A percentile compares a stretch with the other conserved stretches of the same genome.
These are phyloP conservation scores for Phalacrocorax pelagicus DNA, from an alignment of 2,113 vertebrate species.

Conservation along the genomic window DNA sequence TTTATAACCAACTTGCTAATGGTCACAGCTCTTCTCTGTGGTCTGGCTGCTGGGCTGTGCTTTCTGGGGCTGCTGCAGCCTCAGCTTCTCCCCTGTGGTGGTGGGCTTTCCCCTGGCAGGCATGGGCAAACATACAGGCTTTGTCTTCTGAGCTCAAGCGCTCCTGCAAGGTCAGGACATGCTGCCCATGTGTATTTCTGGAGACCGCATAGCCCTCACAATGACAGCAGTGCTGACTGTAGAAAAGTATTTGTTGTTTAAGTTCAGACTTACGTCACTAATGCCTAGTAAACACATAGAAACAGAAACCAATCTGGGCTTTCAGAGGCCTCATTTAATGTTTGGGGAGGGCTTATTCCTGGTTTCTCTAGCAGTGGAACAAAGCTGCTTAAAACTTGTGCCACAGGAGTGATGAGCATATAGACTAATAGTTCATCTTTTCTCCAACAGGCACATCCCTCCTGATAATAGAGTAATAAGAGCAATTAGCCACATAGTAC, in stretches of 20 bases:
- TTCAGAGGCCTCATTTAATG: neutral
- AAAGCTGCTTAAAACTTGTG: neutral
- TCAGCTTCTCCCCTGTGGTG: fast-evolving
- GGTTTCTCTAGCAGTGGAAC: neutral
- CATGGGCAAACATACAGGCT: fast-evolving
- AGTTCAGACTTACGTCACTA: neutral
- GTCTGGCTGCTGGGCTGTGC: neutral
- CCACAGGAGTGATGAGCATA: neutral
- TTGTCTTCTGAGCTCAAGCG: neutral
- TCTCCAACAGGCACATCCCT: neutral
- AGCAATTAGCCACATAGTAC: neutral
- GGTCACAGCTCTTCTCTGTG: neutral
- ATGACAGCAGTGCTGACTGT: neutral
- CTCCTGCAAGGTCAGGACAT: neutral
- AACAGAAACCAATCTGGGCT: neutral
- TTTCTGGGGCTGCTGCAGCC: neutral
- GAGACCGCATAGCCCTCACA: neutral
- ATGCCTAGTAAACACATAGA: neutral
- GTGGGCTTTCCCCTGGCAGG: neutral
- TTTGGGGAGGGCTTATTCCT: neutral
- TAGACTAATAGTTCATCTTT: neutral
- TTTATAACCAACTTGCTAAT: neutral
- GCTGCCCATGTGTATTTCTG: neutral
- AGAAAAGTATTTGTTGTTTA: neutral
- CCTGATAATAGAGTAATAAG: neutral